Base-by-base conservation (phyloP, 2,797 vertebrate genomes). In the Merluccius polli region DNA sequence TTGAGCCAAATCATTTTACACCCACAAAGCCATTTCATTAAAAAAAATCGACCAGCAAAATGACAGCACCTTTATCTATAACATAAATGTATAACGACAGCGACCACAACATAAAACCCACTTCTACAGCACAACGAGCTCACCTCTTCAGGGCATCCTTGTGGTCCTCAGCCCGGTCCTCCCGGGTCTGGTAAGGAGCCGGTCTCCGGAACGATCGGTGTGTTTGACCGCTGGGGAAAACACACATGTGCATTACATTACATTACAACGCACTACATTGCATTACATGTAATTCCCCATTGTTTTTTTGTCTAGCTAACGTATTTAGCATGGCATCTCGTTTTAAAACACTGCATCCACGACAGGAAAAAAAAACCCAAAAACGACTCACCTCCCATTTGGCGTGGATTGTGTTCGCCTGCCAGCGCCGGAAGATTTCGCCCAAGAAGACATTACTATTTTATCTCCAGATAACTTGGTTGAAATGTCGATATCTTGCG, bases 391-490 rank as follows among this genome's bases (percentile, higher is more conserved):
- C 95, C 94, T 94, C 86, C 93, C 93, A 38, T 90, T 93, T 2
- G 89, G 86, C 75, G 88, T 89, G 1, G 86, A 82, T 21, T 84
- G 86, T 35, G 87, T 82, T 75, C 90, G 84, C 78, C 92, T 91
- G 73, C 82, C 88, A 35, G 80, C 78, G 3, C 84, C 83, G 0
- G 81, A 78, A 24, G 87, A 81, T 73, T 93, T 93, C 52, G 82
- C 77, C 93, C 93, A 93, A 0, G 90, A 92, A 79, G 93, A 93
- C 93, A 94, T 94, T 48, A 74, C 78, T 27, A n/a, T n/a, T 32
- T 52, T 33, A 9, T 68, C 29, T 0, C 27, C 29, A 68, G 13
- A 27, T 68, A 29, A 27, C 11, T 30, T 27, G 15, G 44, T 1
- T 15, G 44, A 59, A n/a, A 24, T 59, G n/a, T 1, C n/a, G 59